Base-by-base conservation (phyloP, 1,140 invertebrate genomes). In the Euura saliciscinereae region DNA sequence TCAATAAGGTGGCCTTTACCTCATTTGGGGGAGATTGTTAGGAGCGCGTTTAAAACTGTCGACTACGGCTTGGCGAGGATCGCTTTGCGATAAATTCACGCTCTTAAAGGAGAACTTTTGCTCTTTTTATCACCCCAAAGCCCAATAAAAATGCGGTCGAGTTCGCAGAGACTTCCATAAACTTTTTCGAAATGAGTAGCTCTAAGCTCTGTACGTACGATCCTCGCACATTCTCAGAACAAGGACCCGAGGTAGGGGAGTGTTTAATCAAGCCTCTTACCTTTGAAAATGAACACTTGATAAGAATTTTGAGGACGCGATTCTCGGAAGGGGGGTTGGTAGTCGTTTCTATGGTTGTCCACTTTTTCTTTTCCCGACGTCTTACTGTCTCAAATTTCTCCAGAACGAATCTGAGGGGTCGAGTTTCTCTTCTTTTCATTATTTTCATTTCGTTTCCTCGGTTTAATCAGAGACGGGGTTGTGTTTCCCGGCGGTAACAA, bases 1-100 rank as follows among this genome's bases (percentile, higher is more conserved):
- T 87, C 86, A 87, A 87, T 87, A 88, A 87, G 85, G 84, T 84
- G 80, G 84, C 84, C 84, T 87, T 88, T 88, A 86, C 85, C 85
- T 88, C 85, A 87, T 86, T 87, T 87, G 77, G 82, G 83, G 83
- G 78, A 86, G 84, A 85, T 86, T 86, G 83, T 85, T 85, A 83
- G 80, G 74, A 82, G 79, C 81, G 82, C 77, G 83, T 86, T 86
- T 85, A 83, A 86, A 84, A 86, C 82, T 85, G 81, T 85, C 85
- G 78, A 78, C 78, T 77, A 71, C 44, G 70, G 51, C 28, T 28
- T 66, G 7, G 59, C 72, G 74, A 72, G 75, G 79, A 86, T 87
- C 84, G 80, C 78, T 86, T 85, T 83, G 76, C 79, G 82, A 79
- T 84, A 80, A 83, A 86, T 86, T 85, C 77, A 76, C 77, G 76